Evolutionary conservation across 1,140 invertebrate species (phyloP).

Genomic region (Drosophila triauraria): DNA sequence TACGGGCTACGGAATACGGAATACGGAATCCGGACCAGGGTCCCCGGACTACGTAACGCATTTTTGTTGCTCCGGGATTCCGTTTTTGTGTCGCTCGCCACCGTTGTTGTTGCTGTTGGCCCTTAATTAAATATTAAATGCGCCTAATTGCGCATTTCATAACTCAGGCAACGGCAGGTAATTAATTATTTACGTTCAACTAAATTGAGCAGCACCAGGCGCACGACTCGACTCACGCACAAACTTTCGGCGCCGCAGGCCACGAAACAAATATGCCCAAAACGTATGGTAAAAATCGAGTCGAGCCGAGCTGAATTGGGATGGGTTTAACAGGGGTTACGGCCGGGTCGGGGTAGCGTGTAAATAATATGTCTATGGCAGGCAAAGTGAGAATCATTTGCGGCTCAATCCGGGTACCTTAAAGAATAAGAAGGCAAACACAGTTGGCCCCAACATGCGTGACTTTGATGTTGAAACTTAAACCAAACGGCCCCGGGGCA

Average conservation of each 20-base stretch:
- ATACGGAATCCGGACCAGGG: constrained; percentile 9
- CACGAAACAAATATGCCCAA: constrained; percentile 41
- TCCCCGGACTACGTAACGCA: constrained; percentile 19
- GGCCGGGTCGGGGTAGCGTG: constrained; percentile 1
- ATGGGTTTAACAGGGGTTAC: constrained; percentile 13
- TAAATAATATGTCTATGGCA: constrained; percentile 55
- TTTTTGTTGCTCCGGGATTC: constrained; percentile 42
- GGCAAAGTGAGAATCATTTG: constrained; percentile 28
- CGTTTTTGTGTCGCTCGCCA: constrained; percentile 12
- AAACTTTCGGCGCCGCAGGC: constrained; percentile 37
- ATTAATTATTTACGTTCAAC: constrained; percentile 82
- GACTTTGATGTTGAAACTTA: constrained; percentile 50
- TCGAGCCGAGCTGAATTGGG: no score
- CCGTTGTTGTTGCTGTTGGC: constrained; percentile 50
- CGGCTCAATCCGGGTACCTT: constrained; percentile 29
- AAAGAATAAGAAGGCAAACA: constrained; percentile 21
- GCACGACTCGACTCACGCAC: constrained; percentile 54
- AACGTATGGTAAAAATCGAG: constrained; percentile 28
- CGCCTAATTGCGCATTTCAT: constrained; percentile 82
- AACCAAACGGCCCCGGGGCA: constrained; percentile 9
- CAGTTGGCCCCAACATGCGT: constrained; percentile 22
- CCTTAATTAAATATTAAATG: constrained; percentile 83
- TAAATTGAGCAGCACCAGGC: constrained; percentile 74
- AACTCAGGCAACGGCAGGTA: constrained; percentile 77
- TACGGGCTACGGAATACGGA: neutral